A percentile compares a stretch with the other conserved stretches of the same genome.
Evolutionary conservation across 2,797 vertebrate species (phyloP).

Genomic region (Hydrocynus forskahlii): DNA sequence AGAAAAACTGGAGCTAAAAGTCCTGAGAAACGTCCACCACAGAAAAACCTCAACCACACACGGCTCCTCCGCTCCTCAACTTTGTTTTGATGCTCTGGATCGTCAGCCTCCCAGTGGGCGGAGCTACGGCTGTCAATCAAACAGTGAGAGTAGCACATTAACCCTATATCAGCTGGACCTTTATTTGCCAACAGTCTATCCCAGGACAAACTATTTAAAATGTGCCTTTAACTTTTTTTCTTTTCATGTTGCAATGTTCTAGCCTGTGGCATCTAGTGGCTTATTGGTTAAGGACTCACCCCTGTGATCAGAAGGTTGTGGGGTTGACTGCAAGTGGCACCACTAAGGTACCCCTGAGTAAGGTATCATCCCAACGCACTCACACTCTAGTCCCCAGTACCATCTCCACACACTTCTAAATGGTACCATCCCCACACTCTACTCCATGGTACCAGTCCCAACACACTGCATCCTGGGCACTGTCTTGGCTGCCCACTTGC

Average conservation of each 20-base stretch:
- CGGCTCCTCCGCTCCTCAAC: slow-evolving; percentile 31
- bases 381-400: no score
- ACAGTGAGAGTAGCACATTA: background rate
- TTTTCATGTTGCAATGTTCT: background rate
- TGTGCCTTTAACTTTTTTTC: background rate
- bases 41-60: background rate
- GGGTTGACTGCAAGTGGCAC: no score
- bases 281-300: no score
- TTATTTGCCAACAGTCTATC: background rate
- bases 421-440: no score
- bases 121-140: slow-evolving; percentile 39
- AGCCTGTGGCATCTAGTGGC: background rate
- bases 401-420: no score
- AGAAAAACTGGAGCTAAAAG: background rate
- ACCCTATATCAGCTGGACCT: background rate
- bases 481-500: no score
- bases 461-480: no score
- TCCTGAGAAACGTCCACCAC: background rate
- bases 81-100: slow-evolving; percentile 45
- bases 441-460: no score
- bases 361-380: no score
- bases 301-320: no score
- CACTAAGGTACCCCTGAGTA: no score
- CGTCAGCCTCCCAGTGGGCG: slow-evolving; percentile 56
- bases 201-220: background rate